Evolutionary conservation across 2,113 vertebrate genomes (phyloP), one percentile per base, ranked within the genome.

Genomic region (Fulica atra): DNA sequence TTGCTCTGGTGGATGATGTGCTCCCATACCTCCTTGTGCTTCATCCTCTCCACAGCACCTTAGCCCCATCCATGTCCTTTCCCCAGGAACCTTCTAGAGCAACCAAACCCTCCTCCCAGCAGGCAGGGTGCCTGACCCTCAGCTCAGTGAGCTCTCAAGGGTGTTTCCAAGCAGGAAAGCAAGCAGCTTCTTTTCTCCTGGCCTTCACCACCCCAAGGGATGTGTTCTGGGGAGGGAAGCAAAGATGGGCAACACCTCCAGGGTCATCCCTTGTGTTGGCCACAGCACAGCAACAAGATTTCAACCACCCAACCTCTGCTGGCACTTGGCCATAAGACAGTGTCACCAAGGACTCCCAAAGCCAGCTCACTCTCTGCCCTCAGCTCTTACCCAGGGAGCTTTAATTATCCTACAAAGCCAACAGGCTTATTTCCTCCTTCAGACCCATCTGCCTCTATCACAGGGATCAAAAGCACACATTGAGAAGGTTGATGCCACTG

Each of bases 351-450:
- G 88, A 17, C 54, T 51, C 53, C 65, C 2, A 5, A 9, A 48
- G 80, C 51, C 2, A 1, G 10, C 11, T 36, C 6, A 1, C 69
- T 70, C 18, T 2, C 66, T 25, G 90, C 70, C 50, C 31, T 23
- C 56, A 13, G 77, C 85, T 56, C 73, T 31, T 6, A 9, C 72
- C 50, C 1, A 31, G 65, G 13, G 77, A 0, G 28, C 66, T 69
- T 54, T 38, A 79, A 94, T 91, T 94, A 83, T 51, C 83, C 83
- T 46, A 63, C 83, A 87, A 78, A 91, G 66, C 21, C 13, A 1
- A 1, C 1, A 2, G 40, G 71, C 46, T 94, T 68, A 31, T 91
- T 72, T 79, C 23, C 71, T 50, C 23, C 71, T 50, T 35, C 53
- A 13, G 50, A 10, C 42, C 2, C 5, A n/a, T 64, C 14, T 66